Conservation (phyloP, 2,113 vertebrate genomes). For the Epinephelus moara region DNA sequence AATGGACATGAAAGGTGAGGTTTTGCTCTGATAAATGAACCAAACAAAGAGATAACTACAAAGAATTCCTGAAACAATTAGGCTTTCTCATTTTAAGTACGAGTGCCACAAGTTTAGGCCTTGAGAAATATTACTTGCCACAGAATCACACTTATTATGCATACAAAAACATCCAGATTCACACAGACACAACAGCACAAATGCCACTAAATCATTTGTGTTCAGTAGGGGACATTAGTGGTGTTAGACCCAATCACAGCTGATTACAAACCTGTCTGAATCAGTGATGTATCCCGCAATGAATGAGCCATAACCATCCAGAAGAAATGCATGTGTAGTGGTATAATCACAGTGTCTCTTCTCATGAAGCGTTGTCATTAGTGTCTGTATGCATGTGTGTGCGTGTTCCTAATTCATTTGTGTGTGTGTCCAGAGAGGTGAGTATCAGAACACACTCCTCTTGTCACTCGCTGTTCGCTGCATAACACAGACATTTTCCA, state of each 20-base stretch:
- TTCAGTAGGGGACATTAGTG: not conserved
- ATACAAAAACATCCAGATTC: constrained; percentile 4
- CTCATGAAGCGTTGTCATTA: constrained; percentile 24
- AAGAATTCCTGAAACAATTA: constrained; percentile 59
- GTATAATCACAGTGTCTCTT: constrained; percentile 9
- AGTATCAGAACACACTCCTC: constrained; percentile 80
- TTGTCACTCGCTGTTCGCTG: constrained; percentile 75
- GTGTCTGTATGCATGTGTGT: constrained; percentile 1
- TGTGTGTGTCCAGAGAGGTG: constrained; percentile 59
- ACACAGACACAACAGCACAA: constrained; percentile 15
- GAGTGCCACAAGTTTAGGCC: constrained; percentile 6
- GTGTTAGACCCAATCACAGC: not conserved
- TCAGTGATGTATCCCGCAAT: constrained; percentile 16
- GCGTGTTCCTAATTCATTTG: not conserved
- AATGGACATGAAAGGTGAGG: constrained; percentile 74
- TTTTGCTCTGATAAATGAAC: constrained; percentile 61
- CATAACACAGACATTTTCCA: constrained; percentile 88
- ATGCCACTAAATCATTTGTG: not conserved
- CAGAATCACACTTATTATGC: constrained; percentile 3
- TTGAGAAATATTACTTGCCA: not conserved
- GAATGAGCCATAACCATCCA: constrained; percentile 13
- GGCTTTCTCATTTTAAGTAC: constrained; percentile 22
- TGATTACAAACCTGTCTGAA: constrained; percentile 34
- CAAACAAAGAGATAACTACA: constrained; percentile 60
- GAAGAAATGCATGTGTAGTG: constrained; percentile 22